Conservation (phyloP, 2,113 vertebrate genomes). For the Scomber colias region DNA sequence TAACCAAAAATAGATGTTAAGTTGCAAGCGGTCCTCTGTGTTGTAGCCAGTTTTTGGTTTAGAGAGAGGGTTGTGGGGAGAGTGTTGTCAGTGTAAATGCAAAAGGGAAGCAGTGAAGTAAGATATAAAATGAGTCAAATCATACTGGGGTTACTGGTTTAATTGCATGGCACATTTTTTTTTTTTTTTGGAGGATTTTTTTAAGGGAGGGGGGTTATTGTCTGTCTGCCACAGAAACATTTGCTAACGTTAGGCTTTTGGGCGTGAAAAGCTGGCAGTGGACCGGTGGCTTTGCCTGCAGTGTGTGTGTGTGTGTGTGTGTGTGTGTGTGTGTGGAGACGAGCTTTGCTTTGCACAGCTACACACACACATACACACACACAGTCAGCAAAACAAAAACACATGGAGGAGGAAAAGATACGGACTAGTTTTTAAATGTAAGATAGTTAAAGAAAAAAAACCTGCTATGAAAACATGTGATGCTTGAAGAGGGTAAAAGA, state of each 20-base stretch:
- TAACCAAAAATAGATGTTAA: conserved; percentile 5
- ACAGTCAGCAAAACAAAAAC: conserved; percentile 55
- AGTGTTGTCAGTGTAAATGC: conserved; percentile 9
- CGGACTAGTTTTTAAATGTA: neutral
- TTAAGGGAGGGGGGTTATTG: neutral
- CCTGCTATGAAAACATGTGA: neutral
- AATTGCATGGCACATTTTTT: neutral
- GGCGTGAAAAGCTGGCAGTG: conserved; percentile 75
- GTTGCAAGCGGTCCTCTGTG: conserved; percentile 9
- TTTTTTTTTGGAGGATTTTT: too few species aligned
- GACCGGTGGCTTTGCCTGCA: conserved; percentile 33
- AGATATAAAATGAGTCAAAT: neutral
- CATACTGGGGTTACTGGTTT: neutral
- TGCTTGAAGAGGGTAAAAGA: neutral
- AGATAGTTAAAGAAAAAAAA: conserved; percentile 11
- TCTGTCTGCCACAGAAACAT: conserved; percentile 36
- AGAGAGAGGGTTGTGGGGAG: too few species aligned
- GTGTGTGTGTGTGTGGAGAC: neutral
- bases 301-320: neutral
- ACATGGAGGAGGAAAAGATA: conserved; percentile 13
- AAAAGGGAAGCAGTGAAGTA: neutral
- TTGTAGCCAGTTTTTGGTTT: too few species aligned
- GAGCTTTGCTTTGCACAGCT: conserved; percentile 12
- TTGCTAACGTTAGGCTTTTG: conserved; percentile 76
- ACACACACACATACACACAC: too few species aligned